Percentiles rank a stretch among this genome's conserved stretches.
Conservation (phyloP, 1,140 invertebrate genomes). For the Pogonomyrmex barbatus region DNA sequence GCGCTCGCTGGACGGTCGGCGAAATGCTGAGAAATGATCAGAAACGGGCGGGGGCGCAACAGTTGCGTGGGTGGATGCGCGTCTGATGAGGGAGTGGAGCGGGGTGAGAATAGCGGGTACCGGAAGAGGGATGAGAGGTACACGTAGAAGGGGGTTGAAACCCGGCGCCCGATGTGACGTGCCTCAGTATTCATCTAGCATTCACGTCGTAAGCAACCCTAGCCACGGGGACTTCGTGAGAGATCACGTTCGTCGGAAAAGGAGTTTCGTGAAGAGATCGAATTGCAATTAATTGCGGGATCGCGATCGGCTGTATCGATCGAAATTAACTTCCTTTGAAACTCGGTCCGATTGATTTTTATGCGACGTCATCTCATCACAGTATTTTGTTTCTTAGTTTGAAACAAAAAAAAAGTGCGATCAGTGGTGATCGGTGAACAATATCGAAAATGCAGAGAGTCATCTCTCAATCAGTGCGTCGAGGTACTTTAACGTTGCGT, state of each 20-base stretch:
- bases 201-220: conserved; percentile 69
- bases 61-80: conserved; percentile 83
- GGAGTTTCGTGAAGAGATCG: neutral
- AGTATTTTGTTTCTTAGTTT: neutral
- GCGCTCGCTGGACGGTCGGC: conserved; percentile 48
- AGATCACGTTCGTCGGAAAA: neutral
- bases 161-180: conserved; percentile 69
- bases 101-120: conserved; percentile 41
- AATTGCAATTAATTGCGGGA: neutral
- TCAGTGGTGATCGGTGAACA: conserved; percentile 32
- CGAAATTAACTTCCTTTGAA: neutral
- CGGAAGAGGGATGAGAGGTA: conserved; percentile 66
- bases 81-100: conserved; percentile 72
- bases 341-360: neutral
- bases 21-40: conserved; percentile 74
- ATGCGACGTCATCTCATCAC: neutral
- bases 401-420: conserved; percentile 14
- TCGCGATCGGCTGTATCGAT: neutral
- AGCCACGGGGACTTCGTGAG: neutral
- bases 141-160: conserved; percentile 71
- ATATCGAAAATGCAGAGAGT: neutral
- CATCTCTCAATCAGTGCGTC: neutral
- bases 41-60: conserved; percentile 79
- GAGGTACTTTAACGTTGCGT: conserved; percentile 5
- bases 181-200: conserved; percentile 75